Evolutionary conservation across 2,113 vertebrate species (phyloP).

Genomic region (Passerina amoena): DNA sequence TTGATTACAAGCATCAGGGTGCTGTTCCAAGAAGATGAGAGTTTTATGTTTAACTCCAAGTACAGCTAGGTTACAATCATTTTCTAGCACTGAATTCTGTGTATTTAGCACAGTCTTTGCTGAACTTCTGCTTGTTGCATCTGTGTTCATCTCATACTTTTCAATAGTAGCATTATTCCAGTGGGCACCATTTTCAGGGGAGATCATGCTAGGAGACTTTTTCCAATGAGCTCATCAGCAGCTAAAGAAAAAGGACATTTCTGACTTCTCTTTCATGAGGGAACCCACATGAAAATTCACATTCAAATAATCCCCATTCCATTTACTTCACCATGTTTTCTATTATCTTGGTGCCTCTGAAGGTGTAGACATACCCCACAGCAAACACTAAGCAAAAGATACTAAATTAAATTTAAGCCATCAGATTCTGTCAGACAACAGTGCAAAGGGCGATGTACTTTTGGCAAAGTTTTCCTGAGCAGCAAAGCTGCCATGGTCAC

Average conservation of each 20-base stretch:
- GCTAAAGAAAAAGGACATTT: neutral
- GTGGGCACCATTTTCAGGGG: neutral
- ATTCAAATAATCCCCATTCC: neutral
- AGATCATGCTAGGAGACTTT: neutral
- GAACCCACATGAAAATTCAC: neutral
- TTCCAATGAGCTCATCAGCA: neutral
- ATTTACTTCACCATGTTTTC: neutral
- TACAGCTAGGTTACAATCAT: neutral
- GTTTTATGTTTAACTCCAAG: neutral
- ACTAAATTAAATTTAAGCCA: neutral
- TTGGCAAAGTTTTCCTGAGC: neutral
- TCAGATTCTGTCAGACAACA: neutral
- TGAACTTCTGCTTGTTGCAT: neutral
- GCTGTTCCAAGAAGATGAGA: neutral
- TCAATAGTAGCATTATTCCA: neutral
- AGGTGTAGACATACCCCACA: neutral
- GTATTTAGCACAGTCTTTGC: neutral
- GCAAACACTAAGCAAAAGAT: neutral
- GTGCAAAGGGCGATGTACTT: neutral
- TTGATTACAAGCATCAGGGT: constrained; percentile 3
- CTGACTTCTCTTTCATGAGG: neutral
- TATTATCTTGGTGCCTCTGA: neutral
- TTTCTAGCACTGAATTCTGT: neutral
- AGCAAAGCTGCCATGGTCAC: neutral
- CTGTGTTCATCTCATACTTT: neutral